Percentiles rank a stretch among this genome's conserved stretches.
Evolutionary conservation across 2,113 vertebrate species (phyloP).

Genomic region (Marmota flaviventris): DNA sequence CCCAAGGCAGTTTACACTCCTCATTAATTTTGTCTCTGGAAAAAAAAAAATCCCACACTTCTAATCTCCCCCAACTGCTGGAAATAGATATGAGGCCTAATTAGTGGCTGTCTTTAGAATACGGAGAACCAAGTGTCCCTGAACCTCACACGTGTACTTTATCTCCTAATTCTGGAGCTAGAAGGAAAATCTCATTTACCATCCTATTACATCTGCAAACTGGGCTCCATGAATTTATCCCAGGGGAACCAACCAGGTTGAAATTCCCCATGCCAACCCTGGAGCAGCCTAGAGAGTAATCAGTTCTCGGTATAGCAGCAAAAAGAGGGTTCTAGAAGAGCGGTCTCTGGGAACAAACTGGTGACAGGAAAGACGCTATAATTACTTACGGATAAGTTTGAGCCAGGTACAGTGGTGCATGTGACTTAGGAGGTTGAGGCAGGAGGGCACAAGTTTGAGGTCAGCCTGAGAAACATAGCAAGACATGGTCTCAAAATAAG

Average conservation of each 20-base stretch:
- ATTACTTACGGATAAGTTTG: neutral
- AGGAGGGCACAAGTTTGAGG: too few relatives aligned
- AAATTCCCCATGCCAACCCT: neutral
- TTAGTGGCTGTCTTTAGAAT: neutral
- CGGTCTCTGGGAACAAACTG: neutral
- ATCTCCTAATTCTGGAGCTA: neutral
- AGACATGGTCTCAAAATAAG: too few relatives aligned
- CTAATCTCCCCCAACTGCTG: neutral
- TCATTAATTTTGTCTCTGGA: neutral
- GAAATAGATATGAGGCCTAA: neutral
- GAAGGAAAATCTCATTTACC: neutral
- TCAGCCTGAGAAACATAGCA: too few relatives aligned
- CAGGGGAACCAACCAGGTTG: neutral
- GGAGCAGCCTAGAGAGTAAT: neutral
- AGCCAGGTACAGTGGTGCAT: too few relatives aligned
- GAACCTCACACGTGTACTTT: neutral
- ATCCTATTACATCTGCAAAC: neutral
- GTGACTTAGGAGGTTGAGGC: too few relatives aligned
- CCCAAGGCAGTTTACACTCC: neutral
- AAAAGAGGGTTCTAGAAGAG: neutral
- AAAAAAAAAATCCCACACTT: neutral
- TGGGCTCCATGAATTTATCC: neutral
- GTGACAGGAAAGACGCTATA: neutral
- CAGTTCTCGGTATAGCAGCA: neutral
- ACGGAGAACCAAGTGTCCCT: too few relatives aligned